Base-by-base conservation (phyloP, 2,113 vertebrate genomes). In the Osmerus eperlanus region DNA sequence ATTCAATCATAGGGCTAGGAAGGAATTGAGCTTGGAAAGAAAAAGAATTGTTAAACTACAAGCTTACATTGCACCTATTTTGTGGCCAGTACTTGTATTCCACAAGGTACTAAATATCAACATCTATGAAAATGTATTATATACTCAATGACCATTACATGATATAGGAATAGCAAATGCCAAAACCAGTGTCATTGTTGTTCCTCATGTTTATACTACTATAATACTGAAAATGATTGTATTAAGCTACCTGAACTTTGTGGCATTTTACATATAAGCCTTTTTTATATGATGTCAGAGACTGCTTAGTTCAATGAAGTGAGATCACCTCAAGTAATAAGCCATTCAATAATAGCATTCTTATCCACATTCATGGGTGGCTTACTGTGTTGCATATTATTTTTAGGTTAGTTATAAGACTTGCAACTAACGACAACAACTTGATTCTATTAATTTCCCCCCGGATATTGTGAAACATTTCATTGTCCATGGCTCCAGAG, bases 1-100 rank as follows among this genome's bases (percentile, higher is more conserved):
- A 67, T 80, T 68, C 16, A 80, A 85, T 78, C 85, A 77, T 86
- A 81, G 86, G 90, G 88, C 87, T 78, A 83, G 85, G 84, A 88
- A 84, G 86, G 88, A 89, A 88, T 67, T 67, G 60, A 28, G 41
- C 29, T 58, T 21, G 54, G 72, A 59, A 55, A n/a, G 18, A 70
- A 29, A 70, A 55, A 29, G 54, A 13, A 32, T 23, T 16, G 23
- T 60, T 60, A 55, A 54, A 36, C 51, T 13, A 41, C 53, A 75
- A 60, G 51, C 67, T 67, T 65, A 55, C 67, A 55, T 73, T 70
- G 74, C 74, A 69, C 70, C 74, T 68, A 64, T 59, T 58, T 41
- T 69, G 71, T 79, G 77, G 72, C 68, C 81, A 79, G 74, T 72
- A 71, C 65, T 53, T 71, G 47, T 65, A 16, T 71, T 71, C 68